Base-by-base conservation (phyloP, 1,140 invertebrate species). In the Lethrus apterus region DNA sequence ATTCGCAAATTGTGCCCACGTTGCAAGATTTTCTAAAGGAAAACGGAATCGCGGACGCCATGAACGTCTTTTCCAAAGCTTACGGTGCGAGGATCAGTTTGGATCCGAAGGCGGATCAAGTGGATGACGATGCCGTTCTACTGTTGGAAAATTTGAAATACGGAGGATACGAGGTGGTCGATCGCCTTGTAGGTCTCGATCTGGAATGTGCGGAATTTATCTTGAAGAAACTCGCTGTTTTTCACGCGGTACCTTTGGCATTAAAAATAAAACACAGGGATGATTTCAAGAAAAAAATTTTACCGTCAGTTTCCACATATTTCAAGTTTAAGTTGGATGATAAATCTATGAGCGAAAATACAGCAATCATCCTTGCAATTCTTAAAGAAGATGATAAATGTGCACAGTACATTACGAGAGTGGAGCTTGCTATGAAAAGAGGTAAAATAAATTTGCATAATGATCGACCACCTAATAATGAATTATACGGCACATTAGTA, bases 401-500 rank as follows among this genome's bases (percentile, higher is more conserved):
- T 29, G 24, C 24, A 14, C 24, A 21, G 11, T 19, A 13, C n/a
- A 14, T 42, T 10, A 10, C 21, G 4, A 42, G 29, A 15, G 24
- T 26, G 4, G 40, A 29, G 29, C 14, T 23, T 23, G 40, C 21
- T 1, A 42, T 42, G 29, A 24, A 14, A 15, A 3, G 14, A 3
- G n/a, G 9, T 5, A n/a, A 15, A 29, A 21, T 10, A 11, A 24
- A 29, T 8, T 11, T 30, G 13, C 4, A 24, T 10, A 32, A 41
- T 17, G 18, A 21, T 13, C 10, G 1, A 33, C 5, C 2, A 4
- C 15, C 23, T 1, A 14, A 24, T 9, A 44, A 35, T 17, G 58
- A 72, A 47, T 66, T 65, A 0, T 79, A 69, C 60, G 69, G 68
- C 0, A 71, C 70, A 0, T 64, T 74, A 4, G 59, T 69, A 2